A percentile compares a stretch with the other conserved stretches of the same genome.
phyloP scores from a whole-genome alignment of 2,797 vertebrate species.

The Leucoraja ocellata region DNA sequence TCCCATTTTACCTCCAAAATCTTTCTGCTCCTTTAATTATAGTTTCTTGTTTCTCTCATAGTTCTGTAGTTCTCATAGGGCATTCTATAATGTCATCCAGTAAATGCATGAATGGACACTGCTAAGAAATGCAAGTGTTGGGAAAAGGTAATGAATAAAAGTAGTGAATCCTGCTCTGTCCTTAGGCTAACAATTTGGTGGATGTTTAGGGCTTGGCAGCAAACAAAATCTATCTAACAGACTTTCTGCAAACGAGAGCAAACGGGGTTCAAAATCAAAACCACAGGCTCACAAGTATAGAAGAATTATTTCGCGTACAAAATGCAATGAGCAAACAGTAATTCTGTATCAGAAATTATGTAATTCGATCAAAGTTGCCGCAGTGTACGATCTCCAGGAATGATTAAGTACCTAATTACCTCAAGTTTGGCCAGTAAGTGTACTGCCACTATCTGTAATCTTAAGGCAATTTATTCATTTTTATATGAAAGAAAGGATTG shows the following conservation, averaged over 20 bases:
- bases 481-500: not conserved
- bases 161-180: too few species aligned
- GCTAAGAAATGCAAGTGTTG: not conserved
- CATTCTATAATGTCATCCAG: not conserved
- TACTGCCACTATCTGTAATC: not conserved
- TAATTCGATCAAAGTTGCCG: not conserved
- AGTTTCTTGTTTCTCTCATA: not conserved
- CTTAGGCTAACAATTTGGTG: too few species aligned
- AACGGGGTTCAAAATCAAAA: not conserved
- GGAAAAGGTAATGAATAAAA: not conserved
- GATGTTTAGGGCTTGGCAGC: not conserved
- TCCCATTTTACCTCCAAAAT: not conserved
- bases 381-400: not conserved
- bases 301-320: too few species aligned
- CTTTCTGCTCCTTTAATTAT: not conserved
- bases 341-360: not conserved
- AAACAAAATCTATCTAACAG: not conserved
- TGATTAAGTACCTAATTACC: not conserved
- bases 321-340: not conserved
- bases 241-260: not conserved
- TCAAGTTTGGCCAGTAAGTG: not conserved
- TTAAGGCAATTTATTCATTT: not conserved
- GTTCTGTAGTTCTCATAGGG: not conserved
- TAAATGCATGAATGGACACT: not conserved
- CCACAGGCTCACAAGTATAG: too few species aligned